phyloP scores from a whole-genome alignment of 2,797 vertebrate genomes.

The Apodemus agrarius region DNA sequence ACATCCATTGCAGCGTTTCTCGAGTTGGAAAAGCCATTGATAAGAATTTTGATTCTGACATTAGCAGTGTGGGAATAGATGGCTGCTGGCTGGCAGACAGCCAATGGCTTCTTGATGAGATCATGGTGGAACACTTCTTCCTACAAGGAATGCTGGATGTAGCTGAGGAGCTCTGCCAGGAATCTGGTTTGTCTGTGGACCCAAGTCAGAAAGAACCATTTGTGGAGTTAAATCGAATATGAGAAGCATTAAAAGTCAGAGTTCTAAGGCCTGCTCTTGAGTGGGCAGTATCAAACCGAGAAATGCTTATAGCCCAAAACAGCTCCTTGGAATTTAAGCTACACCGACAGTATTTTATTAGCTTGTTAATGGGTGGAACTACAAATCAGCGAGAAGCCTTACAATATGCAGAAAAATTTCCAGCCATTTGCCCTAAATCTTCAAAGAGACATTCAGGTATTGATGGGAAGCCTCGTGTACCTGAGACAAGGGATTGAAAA shows the following conservation, averaged over 20 bases:
- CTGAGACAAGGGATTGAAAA: conserved; percentile 92
- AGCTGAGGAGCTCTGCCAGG: conserved; percentile 92
- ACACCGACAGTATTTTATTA: conserved; percentile 92
- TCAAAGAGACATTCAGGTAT: conserved; percentile 93
- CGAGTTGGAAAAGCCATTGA: conserved; percentile 93
- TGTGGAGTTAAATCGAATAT: conserved; percentile 92
- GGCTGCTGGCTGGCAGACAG: conserved; percentile 93
- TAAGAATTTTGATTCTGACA: conserved; percentile 93
- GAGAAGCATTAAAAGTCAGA: conserved; percentile 92
- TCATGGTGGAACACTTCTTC: conserved; percentile 93
- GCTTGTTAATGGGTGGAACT: conserved; percentile 92
- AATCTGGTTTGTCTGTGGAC: conserved; percentile 92
- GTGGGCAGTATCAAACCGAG: conserved; percentile 93
- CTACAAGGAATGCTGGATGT: conserved; percentile 92
- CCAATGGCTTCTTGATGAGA: conserved; percentile 91
- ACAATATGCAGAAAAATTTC: conserved; percentile 92
- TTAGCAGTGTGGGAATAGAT: conserved; percentile 92
- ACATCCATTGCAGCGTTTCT: conserved; percentile 93
- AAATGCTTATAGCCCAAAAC: conserved; percentile 93
- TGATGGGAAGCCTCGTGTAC: conserved; percentile 93
- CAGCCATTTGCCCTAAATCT: conserved; percentile 92
- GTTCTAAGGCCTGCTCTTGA: conserved; percentile 92
- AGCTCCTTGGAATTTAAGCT: conserved; percentile 92
- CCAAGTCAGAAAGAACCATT: conserved; percentile 93
- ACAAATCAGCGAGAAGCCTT: conserved; percentile 92